Evolutionary conservation across 2,888 invertebrate species (phyloP).

Genomic region (Lithophane semibrunnea): DNA sequence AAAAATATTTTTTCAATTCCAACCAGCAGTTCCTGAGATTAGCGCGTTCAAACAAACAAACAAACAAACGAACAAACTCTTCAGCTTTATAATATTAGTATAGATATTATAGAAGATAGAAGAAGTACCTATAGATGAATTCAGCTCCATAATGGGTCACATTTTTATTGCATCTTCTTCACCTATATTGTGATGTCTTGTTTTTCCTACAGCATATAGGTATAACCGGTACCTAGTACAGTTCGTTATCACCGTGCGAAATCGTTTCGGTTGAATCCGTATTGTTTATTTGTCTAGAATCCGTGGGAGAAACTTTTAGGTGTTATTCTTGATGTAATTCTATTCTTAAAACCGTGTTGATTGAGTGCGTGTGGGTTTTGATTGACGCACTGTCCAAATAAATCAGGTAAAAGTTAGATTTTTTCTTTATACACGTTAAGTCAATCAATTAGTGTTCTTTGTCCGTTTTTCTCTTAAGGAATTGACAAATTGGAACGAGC

Average conservation of each 20-base stretch:
- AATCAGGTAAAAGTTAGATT: slow-evolving; percentile 9
- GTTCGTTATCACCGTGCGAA: slow-evolving; percentile 48
- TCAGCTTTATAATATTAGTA: too few species aligned
- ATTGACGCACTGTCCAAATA: slow-evolving; percentile 34
- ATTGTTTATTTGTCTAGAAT: slow-evolving; percentile 41
- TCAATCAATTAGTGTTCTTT: background rate
- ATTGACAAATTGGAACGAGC: background rate
- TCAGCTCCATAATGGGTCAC: too few species aligned
- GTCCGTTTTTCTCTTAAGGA: background rate
- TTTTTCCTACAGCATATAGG: background rate
- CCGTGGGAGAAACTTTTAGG: slow-evolving; percentile 32
- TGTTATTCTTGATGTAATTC: slow-evolving; percentile 8
- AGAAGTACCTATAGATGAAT: background rate
- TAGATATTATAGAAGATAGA: too few species aligned
- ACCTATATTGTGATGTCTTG: background rate
- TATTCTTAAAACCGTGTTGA: slow-evolving; percentile 28
- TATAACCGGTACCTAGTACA: background rate
- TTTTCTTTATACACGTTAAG: background rate
- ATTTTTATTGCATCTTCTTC: background rate
- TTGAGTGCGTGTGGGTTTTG: slow-evolving; percentile 28
- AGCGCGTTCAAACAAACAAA: too few species aligned
- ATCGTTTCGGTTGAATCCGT: slow-evolving; percentile 27
- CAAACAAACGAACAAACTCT: too few species aligned
- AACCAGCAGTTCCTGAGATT: too few species aligned
- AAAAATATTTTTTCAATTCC: too few species aligned